Evolutionary conservation across 2,888 invertebrate species (phyloP), one percentile per base, ranked within the genome.

Genomic region (Osmoderma eremita): DNA sequence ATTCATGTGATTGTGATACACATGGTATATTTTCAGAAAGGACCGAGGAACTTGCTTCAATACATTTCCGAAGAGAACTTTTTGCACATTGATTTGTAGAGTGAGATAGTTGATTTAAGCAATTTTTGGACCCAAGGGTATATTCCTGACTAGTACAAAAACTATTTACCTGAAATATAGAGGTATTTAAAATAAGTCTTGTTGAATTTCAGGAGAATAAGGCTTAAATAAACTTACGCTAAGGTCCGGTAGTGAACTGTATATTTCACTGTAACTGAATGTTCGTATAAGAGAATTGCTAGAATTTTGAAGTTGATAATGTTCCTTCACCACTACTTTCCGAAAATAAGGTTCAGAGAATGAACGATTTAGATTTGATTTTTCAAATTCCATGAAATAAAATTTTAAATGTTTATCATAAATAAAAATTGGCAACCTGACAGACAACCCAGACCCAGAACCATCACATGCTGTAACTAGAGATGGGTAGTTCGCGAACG

Each of bases 211-310:
- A 13, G 38, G 17, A 30, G 8, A 39, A 3, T 10, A 38, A 51
- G 38, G 17, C 3, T 24, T 49, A 30, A 30, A 30, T 30, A 30
- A 30, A 30, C 30, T 30, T 30, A 30, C 30, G 6, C 3, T 30
- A 30, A 30, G 30, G 10, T 30, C 30, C 5, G 8, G 6, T 30
- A 30, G 10, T 5, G 30, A 30, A 6, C 30, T 30, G 30, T 30
- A 10, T 48, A 72, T 38, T 68, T 71, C 68, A 42, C 70, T 69
- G 62, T 65, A 71, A 51, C 70, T 72, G 45, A 54, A 68, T 4
- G 70, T 70, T 39, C 70, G 61, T 48, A 67, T 66, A 12, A 67
- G 38, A 13, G 53, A 24, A n/a, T 42, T 30, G 45, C 22, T 36
- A 17, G 41, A 10, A 42, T 51, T 17, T 30, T 53, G 45, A 22